A percentile compares a stretch with the other conserved stretches of the same genome.
Conservation (phyloP, 2,797 vertebrate genomes). For the Benthosema pterotum region DNA sequence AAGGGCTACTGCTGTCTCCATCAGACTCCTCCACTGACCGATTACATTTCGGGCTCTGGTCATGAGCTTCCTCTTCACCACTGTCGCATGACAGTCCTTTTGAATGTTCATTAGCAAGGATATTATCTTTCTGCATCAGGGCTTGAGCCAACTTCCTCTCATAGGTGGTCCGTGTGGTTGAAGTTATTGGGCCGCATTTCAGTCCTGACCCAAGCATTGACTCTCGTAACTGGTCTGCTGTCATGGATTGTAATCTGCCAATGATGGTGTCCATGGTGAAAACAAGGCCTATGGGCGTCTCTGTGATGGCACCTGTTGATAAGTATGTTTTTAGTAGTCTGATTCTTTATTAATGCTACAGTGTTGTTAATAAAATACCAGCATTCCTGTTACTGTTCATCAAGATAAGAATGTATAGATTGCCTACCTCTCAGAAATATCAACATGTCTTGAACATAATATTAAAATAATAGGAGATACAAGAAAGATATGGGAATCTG, state of each 20-base stretch:
- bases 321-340: no score
- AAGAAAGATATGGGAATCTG: no score
- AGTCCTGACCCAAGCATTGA: slow-evolving; percentile 81
- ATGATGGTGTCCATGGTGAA: slow-evolving; percentile 82
- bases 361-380: no score
- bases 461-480: no score
- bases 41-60: slow-evolving; percentile 61
- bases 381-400: no score
- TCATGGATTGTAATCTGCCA: slow-evolving; percentile 75
- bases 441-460: no score
- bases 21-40: slow-evolving; percentile 61
- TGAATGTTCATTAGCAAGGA: neutral
- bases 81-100: slow-evolving; percentile 39
- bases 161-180: slow-evolving; percentile 85
- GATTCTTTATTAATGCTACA: no score
- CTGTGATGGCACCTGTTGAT: no score
- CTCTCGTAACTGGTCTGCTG: slow-evolving; percentile 80
- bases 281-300: no score
- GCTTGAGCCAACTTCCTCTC: slow-evolving; percentile 84
- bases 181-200: slow-evolving; percentile 85
- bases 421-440: no score
- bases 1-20: neutral
- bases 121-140: slow-evolving; percentile 65
- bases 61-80: slow-evolving; percentile 74
- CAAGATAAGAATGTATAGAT: no score